Percentiles rank a stretch among this genome's conserved stretches.
Evolutionary conservation across 2,113 vertebrate species (phyloP).

Genomic region (Tenebrosternarchus preto): DNA sequence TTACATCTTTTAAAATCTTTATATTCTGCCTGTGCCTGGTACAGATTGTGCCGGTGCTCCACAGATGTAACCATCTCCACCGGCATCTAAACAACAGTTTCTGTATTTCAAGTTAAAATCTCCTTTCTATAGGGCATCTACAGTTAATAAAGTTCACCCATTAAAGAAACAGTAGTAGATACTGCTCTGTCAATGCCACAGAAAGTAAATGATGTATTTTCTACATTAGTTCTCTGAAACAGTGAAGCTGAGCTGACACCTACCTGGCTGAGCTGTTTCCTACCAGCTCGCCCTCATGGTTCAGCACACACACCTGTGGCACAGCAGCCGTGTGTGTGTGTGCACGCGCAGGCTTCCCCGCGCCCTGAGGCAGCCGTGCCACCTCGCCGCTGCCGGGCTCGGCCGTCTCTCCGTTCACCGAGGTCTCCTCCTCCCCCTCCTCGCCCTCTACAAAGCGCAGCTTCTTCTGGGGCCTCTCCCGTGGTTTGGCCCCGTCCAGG

Average conservation of each 20-base stretch:
- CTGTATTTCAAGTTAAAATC: no score
- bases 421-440: neutral
- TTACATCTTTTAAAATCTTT: no score
- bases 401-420: slow-evolving; percentile 39
- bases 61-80: no score
- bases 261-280: slow-evolving; percentile 53
- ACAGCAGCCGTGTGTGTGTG: slow-evolving; percentile 35
- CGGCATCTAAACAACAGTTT: no score
- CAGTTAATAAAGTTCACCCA: no score
- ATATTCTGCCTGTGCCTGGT: no score
- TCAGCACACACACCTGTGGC: slow-evolving; percentile 44
- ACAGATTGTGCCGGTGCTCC: no score
- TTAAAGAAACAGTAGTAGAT: no score
- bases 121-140: no score
- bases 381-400: neutral
- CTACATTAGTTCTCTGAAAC: neutral
- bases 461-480: slow-evolving; percentile 59
- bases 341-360: slow-evolving; percentile 43
- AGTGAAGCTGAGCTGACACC: slow-evolving; percentile 35
- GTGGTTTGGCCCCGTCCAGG: slow-evolving; percentile 53
- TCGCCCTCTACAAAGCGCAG: slow-evolving; percentile 56
- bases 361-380: slow-evolving; percentile 36
- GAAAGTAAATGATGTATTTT: no score
- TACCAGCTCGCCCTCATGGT: slow-evolving; percentile 32
- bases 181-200: no score